phyloP scores from a whole-genome alignment of 2,797 vertebrate species.

The Spinus pinus region DNA sequence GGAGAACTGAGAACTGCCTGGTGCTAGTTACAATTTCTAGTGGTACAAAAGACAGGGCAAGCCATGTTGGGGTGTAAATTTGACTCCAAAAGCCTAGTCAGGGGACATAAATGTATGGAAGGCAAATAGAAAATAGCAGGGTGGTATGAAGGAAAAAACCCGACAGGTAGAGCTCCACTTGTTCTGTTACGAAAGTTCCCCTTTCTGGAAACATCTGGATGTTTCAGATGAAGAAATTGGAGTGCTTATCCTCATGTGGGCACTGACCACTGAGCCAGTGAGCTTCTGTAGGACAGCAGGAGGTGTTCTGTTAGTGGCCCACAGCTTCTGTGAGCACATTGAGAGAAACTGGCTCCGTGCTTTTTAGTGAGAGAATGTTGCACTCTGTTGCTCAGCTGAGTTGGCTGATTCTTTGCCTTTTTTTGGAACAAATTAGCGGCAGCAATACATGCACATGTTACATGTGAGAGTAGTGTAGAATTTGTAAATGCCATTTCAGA shows the following conservation, averaged over 20 bases:
- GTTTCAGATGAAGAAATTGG: neutral
- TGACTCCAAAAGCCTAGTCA: neutral
- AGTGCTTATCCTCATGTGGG: neutral
- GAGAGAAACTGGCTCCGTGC: neutral
- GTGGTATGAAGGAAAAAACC: accelerated
- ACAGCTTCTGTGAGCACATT: neutral
- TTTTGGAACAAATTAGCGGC: neutral
- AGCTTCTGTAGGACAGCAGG: neutral
- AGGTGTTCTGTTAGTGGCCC: neutral
- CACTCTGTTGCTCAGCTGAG: neutral
- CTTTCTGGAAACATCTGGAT: neutral
- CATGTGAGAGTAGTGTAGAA: neutral
- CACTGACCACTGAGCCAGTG: neutral
- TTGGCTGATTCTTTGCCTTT: neutral
- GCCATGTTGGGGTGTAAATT: neutral
- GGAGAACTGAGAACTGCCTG: neutral
- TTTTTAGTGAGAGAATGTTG: neutral
- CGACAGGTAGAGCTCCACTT: neutral
- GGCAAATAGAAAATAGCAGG: neutral
- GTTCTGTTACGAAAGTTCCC: neutral
- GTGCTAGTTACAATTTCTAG: neutral
- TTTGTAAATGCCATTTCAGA: neutral
- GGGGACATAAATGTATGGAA: neutral
- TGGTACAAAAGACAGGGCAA: neutral
- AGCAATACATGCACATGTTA: neutral